These are phyloP conservation scores for Corticium candelabrum DNA, from an alignment of 37 sponge, comb jelly and placozoan genomes.

Conservation along the genomic window DNA sequence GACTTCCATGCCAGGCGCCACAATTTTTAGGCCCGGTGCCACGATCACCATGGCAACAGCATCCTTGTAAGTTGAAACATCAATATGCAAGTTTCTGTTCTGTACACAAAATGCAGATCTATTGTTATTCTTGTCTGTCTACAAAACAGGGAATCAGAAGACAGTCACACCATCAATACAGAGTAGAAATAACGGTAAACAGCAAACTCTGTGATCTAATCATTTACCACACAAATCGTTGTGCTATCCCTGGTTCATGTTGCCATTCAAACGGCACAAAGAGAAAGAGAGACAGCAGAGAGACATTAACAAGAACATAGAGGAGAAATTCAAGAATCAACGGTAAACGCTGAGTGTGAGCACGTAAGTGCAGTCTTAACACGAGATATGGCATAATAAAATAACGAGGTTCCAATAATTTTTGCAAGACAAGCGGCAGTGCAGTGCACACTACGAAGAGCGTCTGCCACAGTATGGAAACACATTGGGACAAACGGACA, in stretches of 20 bases:
- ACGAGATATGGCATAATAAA: constrained; percentile 79
- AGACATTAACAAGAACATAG: not conserved
- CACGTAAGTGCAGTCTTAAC: not conserved
- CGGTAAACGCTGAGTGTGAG: not conserved
- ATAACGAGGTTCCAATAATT: constrained; percentile 84
- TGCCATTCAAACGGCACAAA: not conserved
- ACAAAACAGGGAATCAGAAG: too few relatives aligned
- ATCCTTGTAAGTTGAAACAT: too few relatives aligned
- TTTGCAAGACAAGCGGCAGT: constrained; percentile 55
- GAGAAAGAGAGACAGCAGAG: not conserved
- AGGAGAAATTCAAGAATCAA: not conserved
- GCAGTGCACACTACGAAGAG: constrained; percentile 31
- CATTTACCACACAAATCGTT: not conserved
- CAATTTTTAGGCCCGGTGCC: too few relatives aligned
- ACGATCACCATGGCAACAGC: too few relatives aligned
- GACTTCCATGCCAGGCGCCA: too few relatives aligned
- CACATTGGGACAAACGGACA: too few relatives aligned
- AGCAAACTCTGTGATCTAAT: too few relatives aligned
- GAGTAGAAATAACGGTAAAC: too few relatives aligned
- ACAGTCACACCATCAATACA: too few relatives aligned
- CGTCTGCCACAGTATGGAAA: constrained; percentile 25
- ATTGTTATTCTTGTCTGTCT: too few relatives aligned
- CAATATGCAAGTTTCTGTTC: too few relatives aligned
- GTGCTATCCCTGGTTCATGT: not conserved
- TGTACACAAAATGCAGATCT: too few relatives aligned